Percentiles rank a stretch among this genome's conserved stretches.
Conservation (phyloP, 2,888 invertebrate species). For the Erebia aethiops region DNA sequence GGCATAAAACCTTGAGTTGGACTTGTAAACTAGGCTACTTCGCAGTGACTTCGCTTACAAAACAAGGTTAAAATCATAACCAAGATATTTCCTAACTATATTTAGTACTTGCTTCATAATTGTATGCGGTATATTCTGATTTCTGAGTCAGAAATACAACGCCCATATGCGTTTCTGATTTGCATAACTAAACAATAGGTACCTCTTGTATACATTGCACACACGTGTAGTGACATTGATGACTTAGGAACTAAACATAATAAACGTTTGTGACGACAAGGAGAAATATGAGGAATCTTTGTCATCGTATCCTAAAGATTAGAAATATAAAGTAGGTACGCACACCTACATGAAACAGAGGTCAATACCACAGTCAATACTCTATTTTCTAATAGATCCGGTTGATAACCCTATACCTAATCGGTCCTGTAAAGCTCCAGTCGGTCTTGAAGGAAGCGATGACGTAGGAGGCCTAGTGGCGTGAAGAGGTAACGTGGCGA, state of each 20-base stretch:
- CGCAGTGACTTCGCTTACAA: conserved; percentile 30
- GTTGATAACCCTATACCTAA: too few relatives aligned
- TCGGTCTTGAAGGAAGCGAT: too few relatives aligned
- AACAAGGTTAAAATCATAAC: conserved; percentile 30
- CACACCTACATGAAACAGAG: too few relatives aligned
- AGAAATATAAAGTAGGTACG: too few relatives aligned
- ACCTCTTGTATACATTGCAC: neutral
- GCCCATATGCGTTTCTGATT: conserved; percentile 15
- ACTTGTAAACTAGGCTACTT: conserved; percentile 29
- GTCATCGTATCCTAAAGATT: neutral
- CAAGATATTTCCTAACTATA: conserved; percentile 28
- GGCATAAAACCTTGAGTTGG: conserved; percentile 28
- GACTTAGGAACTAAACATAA: neutral
- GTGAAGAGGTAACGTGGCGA: too few relatives aligned
- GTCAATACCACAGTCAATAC: too few relatives aligned
- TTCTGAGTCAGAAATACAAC: conserved; percentile 22
- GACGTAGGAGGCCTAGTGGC: too few relatives aligned
- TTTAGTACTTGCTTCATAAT: conserved; percentile 30
- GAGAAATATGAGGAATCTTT: neutral
- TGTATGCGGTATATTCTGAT: conserved; percentile 12
- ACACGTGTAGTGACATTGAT: neutral
- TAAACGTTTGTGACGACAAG: neutral
- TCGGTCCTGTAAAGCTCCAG: too few relatives aligned
- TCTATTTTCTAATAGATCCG: too few relatives aligned
- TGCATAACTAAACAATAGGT: conserved; percentile 5